phyloP scores from a whole-genome alignment of 2,113 vertebrate species.

The Xenus cinereus region DNA sequence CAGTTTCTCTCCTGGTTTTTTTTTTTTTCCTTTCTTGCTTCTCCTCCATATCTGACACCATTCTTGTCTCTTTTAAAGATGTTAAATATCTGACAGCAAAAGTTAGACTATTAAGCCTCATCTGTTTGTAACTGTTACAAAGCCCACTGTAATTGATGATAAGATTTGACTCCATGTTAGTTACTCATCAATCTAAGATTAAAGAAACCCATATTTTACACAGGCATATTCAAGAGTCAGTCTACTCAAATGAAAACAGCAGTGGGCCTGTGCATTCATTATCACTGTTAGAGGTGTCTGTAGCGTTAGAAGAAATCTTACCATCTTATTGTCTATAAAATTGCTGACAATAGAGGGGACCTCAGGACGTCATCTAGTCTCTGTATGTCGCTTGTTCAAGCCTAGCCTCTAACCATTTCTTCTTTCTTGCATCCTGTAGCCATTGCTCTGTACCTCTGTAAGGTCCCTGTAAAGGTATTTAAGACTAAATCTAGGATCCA shows the following conservation, averaged over 20 bases:
- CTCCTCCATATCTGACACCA: background rate
- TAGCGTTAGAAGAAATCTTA: background rate
- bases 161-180: background rate
- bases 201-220: background rate
- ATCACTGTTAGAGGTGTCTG: background rate
- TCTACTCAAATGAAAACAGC: background rate
- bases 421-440: background rate
- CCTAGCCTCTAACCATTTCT: background rate
- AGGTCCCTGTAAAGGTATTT: background rate
- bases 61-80: background rate
- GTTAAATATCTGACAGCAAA: background rate
- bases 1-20: background rate
- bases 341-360: background rate
- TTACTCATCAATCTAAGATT: background rate
- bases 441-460: background rate
- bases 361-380: background rate
- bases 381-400: background rate
- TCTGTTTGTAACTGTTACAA: background rate
- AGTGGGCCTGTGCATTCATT: background rate
- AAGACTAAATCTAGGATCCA: background rate
- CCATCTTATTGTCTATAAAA: background rate
- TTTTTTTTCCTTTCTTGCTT: background rate
- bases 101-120: background rate
- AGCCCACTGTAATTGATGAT: background rate
- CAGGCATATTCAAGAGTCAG: background rate